Evolutionary conservation across 1,140 invertebrate species (phyloP), one percentile per base, ranked within the genome.

Genomic region (Bathynomus jamesi): DNA sequence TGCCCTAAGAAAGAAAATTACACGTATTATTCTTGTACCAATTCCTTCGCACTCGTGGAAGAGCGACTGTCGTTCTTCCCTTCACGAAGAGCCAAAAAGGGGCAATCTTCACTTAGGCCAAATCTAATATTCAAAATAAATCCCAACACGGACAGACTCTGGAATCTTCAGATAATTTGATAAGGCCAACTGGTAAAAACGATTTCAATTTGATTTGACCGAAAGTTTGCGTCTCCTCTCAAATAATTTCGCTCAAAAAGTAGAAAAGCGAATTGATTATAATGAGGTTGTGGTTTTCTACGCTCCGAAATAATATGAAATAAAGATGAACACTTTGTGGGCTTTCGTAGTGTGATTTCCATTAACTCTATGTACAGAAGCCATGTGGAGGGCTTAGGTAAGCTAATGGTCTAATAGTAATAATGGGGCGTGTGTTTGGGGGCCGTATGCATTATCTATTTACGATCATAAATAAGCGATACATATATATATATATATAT

Each of bases 401-500:
- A 53, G 40, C 40, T 53, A 53, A 53, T 53, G 40, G 40, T 11
- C 40, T 53, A 53, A 53, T 53, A 53, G 40, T 53, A 53, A 53
- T 53, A 53, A 53, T 53, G 11, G n/a, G n/a, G 27, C 28, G 29
- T 28, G 29, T 65, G 29, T 30, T 65, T 30, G 11, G 25, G 27
- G 25, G 27, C 2, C n/a, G 3, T 65, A 21, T 28, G 29, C 27
- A 28, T 30, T n/a, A 65, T 21, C 28, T 28, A 30, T 4, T 28
- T 13, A 64, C 24, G n/a, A 64, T 64, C 13, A 64, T 4, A n/a
- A 60, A 27, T n/a, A 64, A 21, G 11, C 21, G 13, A 53, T 53
- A 53, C 21, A 64, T 27, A 64, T 64, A 64, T 64, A 64, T 64
- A 64, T 64, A 27, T 64, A 64, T 64, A 64, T 64, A 64, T 64